These are phyloP conservation scores for Sciurus niger DNA, from an alignment of 2,113 vertebrate genomes.

Conservation along the genomic window DNA sequence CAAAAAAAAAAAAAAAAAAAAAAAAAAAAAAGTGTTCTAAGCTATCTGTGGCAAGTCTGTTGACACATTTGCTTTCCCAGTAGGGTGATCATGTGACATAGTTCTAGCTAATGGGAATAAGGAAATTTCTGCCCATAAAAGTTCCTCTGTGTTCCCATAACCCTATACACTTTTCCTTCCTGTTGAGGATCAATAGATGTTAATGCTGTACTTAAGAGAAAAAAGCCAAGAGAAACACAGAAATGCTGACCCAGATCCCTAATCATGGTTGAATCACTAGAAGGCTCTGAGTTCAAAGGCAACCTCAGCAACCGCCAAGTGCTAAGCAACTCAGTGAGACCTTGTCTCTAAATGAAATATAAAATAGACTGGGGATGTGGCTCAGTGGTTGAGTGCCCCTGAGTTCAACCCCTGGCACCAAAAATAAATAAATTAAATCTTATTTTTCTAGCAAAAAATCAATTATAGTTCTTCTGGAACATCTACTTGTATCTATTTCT, in stretches of 20 bases:
- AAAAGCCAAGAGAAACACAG: not conserved
- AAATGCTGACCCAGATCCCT: not conserved
- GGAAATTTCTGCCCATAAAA: not conserved
- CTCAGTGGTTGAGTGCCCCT: too few species aligned
- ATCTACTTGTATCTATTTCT: not conserved
- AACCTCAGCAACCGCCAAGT: too few species aligned
- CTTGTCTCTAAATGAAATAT: too few species aligned
- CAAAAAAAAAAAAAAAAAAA: too few species aligned
- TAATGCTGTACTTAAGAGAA: constrained; percentile 1
- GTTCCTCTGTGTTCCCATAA: not conserved
- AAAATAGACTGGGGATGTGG: too few species aligned
- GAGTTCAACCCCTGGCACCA: too few species aligned
- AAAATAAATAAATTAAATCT: not conserved
- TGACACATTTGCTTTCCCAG: constrained; percentile 20
- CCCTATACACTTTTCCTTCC: not conserved
- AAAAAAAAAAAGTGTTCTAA: not conserved
- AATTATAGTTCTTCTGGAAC: constrained; percentile 14
- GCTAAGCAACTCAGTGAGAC: too few species aligned
- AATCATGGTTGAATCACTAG: not conserved
- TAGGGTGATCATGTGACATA: not conserved
- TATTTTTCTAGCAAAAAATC: constrained; percentile 39
- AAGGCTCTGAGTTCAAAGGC: not conserved
- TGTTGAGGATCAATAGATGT: not conserved
- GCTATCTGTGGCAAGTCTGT: not conserved
- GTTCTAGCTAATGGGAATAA: not conserved